Base-by-base conservation (phyloP, 2,113 vertebrate genomes). In the Myrmophylax atrothorax region DNA sequence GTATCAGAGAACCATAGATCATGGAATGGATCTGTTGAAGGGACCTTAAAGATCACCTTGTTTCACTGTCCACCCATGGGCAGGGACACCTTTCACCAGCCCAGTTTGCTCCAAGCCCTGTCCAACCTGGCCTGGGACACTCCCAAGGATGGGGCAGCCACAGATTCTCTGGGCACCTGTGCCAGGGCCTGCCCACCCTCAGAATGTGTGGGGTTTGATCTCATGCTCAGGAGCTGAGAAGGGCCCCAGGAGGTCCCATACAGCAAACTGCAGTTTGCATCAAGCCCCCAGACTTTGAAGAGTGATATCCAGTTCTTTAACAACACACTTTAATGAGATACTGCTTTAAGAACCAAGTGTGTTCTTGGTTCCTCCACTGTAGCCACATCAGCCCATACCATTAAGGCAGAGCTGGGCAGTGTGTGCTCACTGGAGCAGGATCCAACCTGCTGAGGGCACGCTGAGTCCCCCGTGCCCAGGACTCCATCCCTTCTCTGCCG, bases 391-490 rank as follows among this genome's bases (percentile, higher is more conserved):
- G 46, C 76, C 37, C 9, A 0, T 28, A 58, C 3, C 3, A 4
- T 19, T 1, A 6, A 12, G 55, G 63, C 81, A 25, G 78, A 24
- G 0, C 2, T 23, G 66, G 44, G 63, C 35, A 16, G 26, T 6
- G 78, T 33, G 38, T 28, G 77, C n/a, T 44, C 40, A 24, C 38
- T 29, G 58, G 8, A 24, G 40, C 25, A 11, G 35, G 18, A 2
- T 6, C 42, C 47, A 14, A 1, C 17, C 46, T 9, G 29, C 47
- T 0, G 31, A 12, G 66, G 29, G 58, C 83, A 7, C 23, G 0
- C 2, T 0, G 8, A 15, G 2, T 22, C 35, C 18, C 0, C 4
- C 1, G 3, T 6, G 12, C 8, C 15, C 5, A 0, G 37, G 10
- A 4, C 18, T 18, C 14, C 2, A 2, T 58, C 74, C 89, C 46